Percentiles rank a stretch among this genome's conserved stretches.
phyloP scores from a whole-genome alignment of 2,797 vertebrate genomes.

The Trematomus bernacchii region DNA sequence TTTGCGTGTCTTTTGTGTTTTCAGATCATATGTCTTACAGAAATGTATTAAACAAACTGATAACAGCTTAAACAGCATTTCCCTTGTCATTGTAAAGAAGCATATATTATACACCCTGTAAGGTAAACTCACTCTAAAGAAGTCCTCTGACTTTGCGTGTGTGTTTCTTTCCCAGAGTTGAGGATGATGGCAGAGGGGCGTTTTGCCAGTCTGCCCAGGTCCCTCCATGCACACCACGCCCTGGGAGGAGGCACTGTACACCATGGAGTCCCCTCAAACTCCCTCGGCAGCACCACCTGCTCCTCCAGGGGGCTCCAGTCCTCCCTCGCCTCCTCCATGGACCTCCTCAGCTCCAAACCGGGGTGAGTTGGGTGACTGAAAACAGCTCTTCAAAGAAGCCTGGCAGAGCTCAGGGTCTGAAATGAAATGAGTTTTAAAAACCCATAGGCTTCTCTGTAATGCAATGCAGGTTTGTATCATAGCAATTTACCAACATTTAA shows the following conservation, averaged over 20 bases:
- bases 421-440: background rate
- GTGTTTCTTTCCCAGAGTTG: constrained; percentile 79
- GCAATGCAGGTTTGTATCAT: background rate
- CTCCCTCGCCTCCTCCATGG: constrained; percentile 93
- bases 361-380: constrained; percentile 59
- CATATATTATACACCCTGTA: background rate
- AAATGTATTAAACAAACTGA: background rate
- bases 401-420: background rate
- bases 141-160: constrained; percentile 3
- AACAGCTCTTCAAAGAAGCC: background rate
- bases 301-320: constrained; percentile 84
- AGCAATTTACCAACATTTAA: background rate
- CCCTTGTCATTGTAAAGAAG: background rate
- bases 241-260: constrained; percentile 60
- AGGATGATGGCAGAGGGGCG: constrained; percentile 97
- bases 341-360: constrained; percentile 90
- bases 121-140: background rate
- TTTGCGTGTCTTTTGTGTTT: constrained; percentile 27
- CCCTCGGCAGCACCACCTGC: constrained; percentile 65
- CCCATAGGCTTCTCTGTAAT: background rate
- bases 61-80: no score
- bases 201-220: constrained; percentile 93
- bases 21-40: constrained; percentile 34
- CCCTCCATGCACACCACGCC: constrained; percentile 82
- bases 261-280: constrained; percentile 78